phyloP scores from a whole-genome alignment of 2,113 vertebrate species.

The Heterochromis multidens region DNA sequence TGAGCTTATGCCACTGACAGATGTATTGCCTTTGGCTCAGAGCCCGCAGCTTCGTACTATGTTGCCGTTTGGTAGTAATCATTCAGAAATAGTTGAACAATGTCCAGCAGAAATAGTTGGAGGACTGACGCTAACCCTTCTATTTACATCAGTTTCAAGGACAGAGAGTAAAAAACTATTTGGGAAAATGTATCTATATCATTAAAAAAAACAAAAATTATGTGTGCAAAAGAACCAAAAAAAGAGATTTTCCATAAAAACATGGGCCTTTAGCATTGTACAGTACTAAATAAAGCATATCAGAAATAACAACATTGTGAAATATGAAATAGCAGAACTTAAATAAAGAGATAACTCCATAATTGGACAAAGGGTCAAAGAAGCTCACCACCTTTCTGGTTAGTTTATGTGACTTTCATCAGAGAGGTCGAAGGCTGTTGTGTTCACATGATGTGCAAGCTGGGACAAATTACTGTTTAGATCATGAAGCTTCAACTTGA shows the following conservation, averaged over 20 bases:
- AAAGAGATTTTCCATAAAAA: constrained; percentile 26
- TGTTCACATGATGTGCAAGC: constrained; percentile 30
- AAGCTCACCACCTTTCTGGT: constrained; percentile 6
- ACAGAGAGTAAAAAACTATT: constrained; percentile 5
- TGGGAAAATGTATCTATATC: constrained; percentile 21
- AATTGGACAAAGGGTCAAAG: not conserved
- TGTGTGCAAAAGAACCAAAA: not conserved
- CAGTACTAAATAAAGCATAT: not conserved
- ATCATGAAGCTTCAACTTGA: not conserved
- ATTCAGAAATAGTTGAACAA: constrained; percentile 40
- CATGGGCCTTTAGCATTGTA: not conserved
- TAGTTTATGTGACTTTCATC: constrained; percentile 10
- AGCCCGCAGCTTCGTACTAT: constrained; percentile 29
- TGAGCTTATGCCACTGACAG: constrained; percentile 12
- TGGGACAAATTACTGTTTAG: not conserved
- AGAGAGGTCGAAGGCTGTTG: constrained; percentile 34
- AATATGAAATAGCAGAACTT: not conserved
- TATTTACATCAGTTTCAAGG: not conserved
- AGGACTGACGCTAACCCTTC: not conserved
- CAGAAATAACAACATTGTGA: constrained; percentile 24
- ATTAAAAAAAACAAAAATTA: no score
- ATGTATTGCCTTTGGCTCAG: constrained; percentile 18
- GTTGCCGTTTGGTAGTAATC: constrained; percentile 31
- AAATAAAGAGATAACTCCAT: not conserved
- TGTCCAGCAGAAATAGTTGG: constrained; percentile 36